These are phyloP conservation scores for Leptopilina myrica DNA, from an alignment of 2,888 invertebrate genomes.

Conservation along the genomic window DNA sequence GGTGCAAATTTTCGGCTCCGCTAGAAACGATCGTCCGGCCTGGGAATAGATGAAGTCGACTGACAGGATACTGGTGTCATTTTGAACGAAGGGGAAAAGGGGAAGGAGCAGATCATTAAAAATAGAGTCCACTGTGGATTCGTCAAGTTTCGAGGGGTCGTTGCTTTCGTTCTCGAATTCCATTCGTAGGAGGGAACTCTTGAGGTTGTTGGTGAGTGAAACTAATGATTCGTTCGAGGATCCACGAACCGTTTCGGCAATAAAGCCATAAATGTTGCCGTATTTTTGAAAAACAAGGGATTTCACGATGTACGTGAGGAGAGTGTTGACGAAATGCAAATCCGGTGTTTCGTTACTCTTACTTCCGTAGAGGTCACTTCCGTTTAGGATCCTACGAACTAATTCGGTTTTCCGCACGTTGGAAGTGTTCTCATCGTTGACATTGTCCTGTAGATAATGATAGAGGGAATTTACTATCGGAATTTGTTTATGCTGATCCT, in stretches of 20 bases:
- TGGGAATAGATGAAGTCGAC: background rate
- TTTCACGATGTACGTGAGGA: background rate
- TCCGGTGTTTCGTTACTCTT: background rate
- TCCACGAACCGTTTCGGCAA: background rate
- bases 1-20: background rate
- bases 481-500: background rate
- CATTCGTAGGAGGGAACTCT: background rate
- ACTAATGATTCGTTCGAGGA: background rate
- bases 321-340: background rate
- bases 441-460: background rate
- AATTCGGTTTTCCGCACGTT: background rate
- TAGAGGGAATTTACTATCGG: background rate
- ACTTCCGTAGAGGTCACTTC: background rate
- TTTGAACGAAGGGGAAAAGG: background rate
- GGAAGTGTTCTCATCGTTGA: background rate
- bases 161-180: background rate
- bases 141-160: background rate
- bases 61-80: background rate
- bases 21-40: background rate
- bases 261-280: background rate
- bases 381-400: background rate
- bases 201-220: background rate
- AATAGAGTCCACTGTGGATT: background rate
- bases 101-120: background rate
- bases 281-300: background rate